Evolutionary conservation across 1,140 invertebrate genomes (phyloP).

Genomic region (Scaptodrosophila lebanonensis): DNA sequence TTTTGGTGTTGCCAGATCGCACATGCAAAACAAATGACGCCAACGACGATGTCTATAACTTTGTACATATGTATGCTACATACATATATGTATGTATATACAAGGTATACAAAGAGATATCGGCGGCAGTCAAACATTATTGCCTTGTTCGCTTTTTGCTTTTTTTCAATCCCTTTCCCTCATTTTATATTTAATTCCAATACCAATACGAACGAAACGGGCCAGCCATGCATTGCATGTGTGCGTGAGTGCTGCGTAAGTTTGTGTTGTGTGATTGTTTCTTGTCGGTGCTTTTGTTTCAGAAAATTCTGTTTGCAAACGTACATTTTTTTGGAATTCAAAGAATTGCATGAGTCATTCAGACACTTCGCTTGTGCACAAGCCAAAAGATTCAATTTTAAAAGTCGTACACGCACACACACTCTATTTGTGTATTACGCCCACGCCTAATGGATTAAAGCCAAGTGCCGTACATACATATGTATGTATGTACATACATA

Average conservation of each 20-base stretch:
- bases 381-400: slow-evolving; percentile 16
- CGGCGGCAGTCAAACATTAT: slow-evolving; percentile 6
- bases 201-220: slow-evolving; percentile 11
- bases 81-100: not conserved
- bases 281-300: slow-evolving; percentile 11
- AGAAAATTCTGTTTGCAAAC: slow-evolving; percentile 23
- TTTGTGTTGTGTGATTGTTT: slow-evolving; percentile 6
- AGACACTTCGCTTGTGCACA: not conserved
- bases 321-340: slow-evolving; percentile 42
- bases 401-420: slow-evolving; percentile 21
- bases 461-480: slow-evolving; percentile 14
- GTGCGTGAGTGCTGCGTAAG: slow-evolving; percentile 3
- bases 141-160: slow-evolving; percentile 28
- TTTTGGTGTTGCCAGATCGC: slow-evolving; percentile 31
- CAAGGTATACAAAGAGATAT: not conserved
- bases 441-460: slow-evolving; percentile 29
- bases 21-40: slow-evolving; percentile 11
- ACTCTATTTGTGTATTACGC: slow-evolving; percentile 20
- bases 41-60: no score
- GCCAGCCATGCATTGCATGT: not conserved
- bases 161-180: slow-evolving; percentile 35
- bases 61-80: no score
- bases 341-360: slow-evolving; percentile 46
- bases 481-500: slow-evolving; percentile 7
- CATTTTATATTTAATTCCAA: slow-evolving; percentile 23